Base-by-base conservation (phyloP, 2,113 vertebrate species). In the Antechinus flavipes region DNA sequence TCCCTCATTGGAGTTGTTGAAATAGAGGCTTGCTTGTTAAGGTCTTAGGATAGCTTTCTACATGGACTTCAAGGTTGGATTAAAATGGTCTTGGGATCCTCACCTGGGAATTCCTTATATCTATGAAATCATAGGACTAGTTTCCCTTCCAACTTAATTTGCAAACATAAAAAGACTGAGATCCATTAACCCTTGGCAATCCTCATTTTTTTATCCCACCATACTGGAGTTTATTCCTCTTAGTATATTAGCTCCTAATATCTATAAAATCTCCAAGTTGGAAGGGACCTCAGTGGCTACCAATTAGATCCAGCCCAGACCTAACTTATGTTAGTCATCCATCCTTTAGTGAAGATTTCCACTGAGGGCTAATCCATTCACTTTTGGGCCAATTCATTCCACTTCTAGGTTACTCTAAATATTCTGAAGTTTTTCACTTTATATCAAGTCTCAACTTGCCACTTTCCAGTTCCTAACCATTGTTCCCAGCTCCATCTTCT, bases 161-260 rank as follows among this genome's bases (percentile, higher is more conserved):
- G 19, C 16, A 84, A 42, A 42, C 16, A 19, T 3, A 5, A 23
- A n/a, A 6, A n/a, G 26, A 16, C 16, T n/a, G 27, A 35, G 61
- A 76, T 76, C 16, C 68, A 42, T 84, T 42, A 42, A 42, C 19
- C n/a, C n/a, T 42, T n/a, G n/a, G 19, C 19, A 42, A 84, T 22
- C 16, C 42, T 84, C 68, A 19, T 76, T n/a, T 76, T 76, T 35
- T 14, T 76, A 4, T 0, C 68, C 68, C 19, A 2, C 35, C 68
- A 84, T 84, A 91, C 93, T 55, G 89, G 25, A 42, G 11, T 50
- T 96, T 76, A 92, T 19, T 95, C 92, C 47, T 90, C 95, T 26
- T 95, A 54, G 0, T 58, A 68, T 47, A 54, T 42, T 61, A 23
- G 54, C 76, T 96, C 89, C 30, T 4, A 12, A 22, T 84, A 42